These are phyloP conservation scores for Aphodius sticticus DNA, from an alignment of 2,888 invertebrate genomes.

Conservation along the genomic window DNA sequence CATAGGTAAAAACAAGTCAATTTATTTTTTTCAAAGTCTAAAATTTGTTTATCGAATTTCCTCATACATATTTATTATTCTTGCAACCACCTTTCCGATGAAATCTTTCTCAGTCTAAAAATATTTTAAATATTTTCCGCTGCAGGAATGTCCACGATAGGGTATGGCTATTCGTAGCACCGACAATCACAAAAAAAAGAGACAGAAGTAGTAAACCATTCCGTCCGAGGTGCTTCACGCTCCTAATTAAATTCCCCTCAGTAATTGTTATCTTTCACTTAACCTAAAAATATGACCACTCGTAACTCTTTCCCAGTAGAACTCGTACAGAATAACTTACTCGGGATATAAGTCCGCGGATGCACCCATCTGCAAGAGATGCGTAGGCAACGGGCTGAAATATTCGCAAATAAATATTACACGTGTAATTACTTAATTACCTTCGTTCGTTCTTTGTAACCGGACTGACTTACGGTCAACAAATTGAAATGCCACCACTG, in stretches of 20 bases:
- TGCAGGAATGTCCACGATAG: no score
- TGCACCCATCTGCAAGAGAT: not conserved
- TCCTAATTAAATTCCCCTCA: not conserved
- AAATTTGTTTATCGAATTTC: no score
- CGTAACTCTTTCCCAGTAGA: not conserved
- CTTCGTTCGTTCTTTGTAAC: not conserved
- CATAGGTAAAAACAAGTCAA: no score
- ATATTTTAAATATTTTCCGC: no score
- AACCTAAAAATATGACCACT: not conserved
- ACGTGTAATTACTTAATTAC: not conserved
- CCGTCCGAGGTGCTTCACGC: not conserved
- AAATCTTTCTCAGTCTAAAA: no score
- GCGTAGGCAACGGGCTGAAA: not conserved
- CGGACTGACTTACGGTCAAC: not conserved
- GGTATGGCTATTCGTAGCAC: not conserved
- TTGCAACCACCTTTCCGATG: no score
- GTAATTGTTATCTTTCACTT: constrained; percentile 4
- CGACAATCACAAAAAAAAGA: not conserved
- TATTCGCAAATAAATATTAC: not conserved
- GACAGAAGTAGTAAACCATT: not conserved
- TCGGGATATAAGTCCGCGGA: not conserved
- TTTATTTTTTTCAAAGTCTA: no score
- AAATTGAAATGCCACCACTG: constrained; percentile 4
- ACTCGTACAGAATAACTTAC: not conserved
- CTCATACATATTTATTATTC: no score